Conservation (phyloP, 1,140 invertebrate genomes). For the Himalopsyche phryganea region DNA sequence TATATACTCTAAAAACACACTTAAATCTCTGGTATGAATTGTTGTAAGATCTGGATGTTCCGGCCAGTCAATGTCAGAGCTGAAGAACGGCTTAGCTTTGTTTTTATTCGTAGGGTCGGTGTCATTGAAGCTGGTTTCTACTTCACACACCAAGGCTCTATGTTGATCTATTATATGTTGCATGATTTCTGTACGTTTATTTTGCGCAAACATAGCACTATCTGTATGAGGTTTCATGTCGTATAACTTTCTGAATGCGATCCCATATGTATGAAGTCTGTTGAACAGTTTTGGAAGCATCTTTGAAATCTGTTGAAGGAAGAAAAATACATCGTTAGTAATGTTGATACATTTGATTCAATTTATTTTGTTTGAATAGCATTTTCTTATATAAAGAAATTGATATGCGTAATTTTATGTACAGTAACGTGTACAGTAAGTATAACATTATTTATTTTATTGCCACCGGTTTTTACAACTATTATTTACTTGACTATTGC, state of each 20-base stretch:
- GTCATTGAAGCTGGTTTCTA: constrained; percentile 10
- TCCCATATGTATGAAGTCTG: neutral
- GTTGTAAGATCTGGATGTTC: constrained; percentile 4
- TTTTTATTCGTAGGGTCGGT: neutral
- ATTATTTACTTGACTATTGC: too few relatives aligned
- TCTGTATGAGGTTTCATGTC: neutral
- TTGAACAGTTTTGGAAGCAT: constrained; percentile 7
- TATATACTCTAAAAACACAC: constrained; percentile 2
- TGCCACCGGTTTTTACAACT: too few relatives aligned
- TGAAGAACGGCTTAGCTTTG: neutral
- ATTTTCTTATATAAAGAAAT: too few relatives aligned
- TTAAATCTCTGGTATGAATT: constrained; percentile 4
- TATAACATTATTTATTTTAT: too few relatives aligned
- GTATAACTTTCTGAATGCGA: constrained; percentile 10
- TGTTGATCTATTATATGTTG: neutral
- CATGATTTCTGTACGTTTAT: neutral
- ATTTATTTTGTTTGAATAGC: too few relatives aligned
- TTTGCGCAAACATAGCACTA: neutral
- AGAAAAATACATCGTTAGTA: constrained; percentile 1
- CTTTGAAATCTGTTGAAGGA: constrained; percentile 16
- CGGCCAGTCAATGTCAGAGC: constrained; percentile 1
- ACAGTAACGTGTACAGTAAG: too few relatives aligned
- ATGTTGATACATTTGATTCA: too few relatives aligned
- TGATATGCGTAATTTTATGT: too few relatives aligned
- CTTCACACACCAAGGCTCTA: constrained; percentile 10